Evolutionary conservation across 2,888 invertebrate genomes (phyloP), one percentile per base, ranked within the genome.

Genomic region (Oscheius myriophilus): DNA sequence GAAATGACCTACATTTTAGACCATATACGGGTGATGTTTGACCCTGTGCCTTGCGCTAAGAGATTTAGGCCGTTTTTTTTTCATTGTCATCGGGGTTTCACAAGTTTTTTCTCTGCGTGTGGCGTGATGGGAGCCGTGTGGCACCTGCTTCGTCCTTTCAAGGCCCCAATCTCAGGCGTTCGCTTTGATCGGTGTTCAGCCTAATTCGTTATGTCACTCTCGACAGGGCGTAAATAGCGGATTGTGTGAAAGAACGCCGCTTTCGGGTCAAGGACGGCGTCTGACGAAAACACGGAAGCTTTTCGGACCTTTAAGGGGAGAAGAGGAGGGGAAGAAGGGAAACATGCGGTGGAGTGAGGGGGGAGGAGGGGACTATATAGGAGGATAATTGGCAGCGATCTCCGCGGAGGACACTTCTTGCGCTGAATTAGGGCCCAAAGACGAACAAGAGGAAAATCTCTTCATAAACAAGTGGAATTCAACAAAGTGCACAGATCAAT

Each of bases 241-340:
- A 46, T 45, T 46, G 61, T 61, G 61, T 45, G 61, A 61, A 61
- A 61, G 61, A 61, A 61, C 61, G 61, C 49, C 61, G 59, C 59
- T 61, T 49, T 61, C 33, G 23, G 49, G 61, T 61, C 61, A 61
- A 61, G 61, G 61, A 18, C 46, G 33, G 33, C n/a, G 61, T 61
- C 61, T 61, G 21, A 23, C 33, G 33, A 33, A 33, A 33, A 33
- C 33, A 33, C 33, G 33, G 33, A 33, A 33, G 33, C 33, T 33
- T 33, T 33, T 51, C 51, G 51, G 51, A 51, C 51, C 12, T 25
- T 51, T 11, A 41, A 33, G 7, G 16, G 55, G 33, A 18, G 55
- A 41, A 33, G 39, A 33, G 26, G 33, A 54, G 25, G 18, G 55
- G 41, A 41, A 33, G 41, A 55, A 55, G 21, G 55, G 55, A 21